A percentile compares a stretch with the other conserved stretches of the same genome.
Conservation (phyloP, 64 coral and sea anemone species). For the Stichodactyla mertensii region DNA sequence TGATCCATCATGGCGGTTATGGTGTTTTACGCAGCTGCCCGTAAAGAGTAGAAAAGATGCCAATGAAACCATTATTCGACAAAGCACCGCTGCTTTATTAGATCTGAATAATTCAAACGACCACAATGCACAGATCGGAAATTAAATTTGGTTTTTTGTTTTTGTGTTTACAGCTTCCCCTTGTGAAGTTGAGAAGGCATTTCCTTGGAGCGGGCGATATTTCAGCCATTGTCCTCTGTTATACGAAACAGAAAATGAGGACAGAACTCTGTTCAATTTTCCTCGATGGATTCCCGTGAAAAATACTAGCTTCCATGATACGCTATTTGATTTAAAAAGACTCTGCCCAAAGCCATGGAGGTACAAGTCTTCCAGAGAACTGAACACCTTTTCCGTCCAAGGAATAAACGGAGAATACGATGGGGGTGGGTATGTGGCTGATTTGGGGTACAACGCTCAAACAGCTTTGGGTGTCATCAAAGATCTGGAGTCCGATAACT, state of each 20-base stretch:
- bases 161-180: conserved; percentile 16
- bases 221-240: conserved; percentile 51
- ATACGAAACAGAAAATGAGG: conserved; percentile 53
- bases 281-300: conserved; percentile 76
- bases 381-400: conserved; percentile 48
- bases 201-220: neutral
- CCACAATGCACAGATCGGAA: neutral
- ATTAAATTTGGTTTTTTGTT: neutral
- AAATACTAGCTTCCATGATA: conserved; percentile 52
- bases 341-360: conserved; percentile 84
- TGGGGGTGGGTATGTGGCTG: conserved; percentile 77
- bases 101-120: neutral
- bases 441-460: conserved; percentile 63
- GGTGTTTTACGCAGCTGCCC: no score
- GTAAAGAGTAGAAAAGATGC: no score
- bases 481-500: conserved; percentile 48
- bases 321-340: conserved; percentile 40
- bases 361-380: conserved; percentile 51
- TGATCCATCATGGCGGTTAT: no score
- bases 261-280: conserved; percentile 52
- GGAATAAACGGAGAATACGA: conserved; percentile 42
- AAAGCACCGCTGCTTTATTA: no score
- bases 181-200: conserved; percentile 35
- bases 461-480: conserved; percentile 56
- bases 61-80: no score